These are phyloP conservation scores for Leucozona laternaria DNA, from an alignment of 2,888 invertebrate genomes.

Conservation along the genomic window DNA sequence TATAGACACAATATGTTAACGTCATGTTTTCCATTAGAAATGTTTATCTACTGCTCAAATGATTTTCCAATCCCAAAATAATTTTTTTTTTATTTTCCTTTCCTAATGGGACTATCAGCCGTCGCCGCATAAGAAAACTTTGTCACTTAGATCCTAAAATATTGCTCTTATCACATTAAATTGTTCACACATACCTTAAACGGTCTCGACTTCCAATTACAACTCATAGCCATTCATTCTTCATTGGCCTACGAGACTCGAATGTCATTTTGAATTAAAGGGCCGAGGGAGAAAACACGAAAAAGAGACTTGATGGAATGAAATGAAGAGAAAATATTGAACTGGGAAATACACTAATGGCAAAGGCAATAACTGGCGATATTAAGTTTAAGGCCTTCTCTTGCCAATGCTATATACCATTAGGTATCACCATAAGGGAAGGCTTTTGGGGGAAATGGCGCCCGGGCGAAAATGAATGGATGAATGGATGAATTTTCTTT, in stretches of 20 bases:
- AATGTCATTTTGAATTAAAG: constrained; percentile 27
- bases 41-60: constrained; percentile 38
- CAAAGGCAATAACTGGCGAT: constrained; percentile 59
- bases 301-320: not conserved
- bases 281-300: not conserved
- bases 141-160: constrained; percentile 65
- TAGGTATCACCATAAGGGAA: not conserved
- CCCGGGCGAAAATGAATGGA: no score
- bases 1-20: constrained; percentile 23
- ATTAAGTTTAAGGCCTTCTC: constrained; percentile 32
- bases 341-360: constrained; percentile 46
- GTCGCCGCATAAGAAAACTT: constrained; percentile 45
- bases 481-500: no score
- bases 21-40: constrained; percentile 11
- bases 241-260: constrained; percentile 3
- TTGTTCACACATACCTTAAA: constrained; percentile 63
- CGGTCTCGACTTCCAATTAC: constrained; percentile 53
- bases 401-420: not conserved
- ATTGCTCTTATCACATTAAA: constrained; percentile 58
- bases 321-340: constrained; percentile 2
- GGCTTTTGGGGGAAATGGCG: not conserved
- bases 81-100: not conserved
- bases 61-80: no score
- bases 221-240: not conserved
- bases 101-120: constrained; percentile 36